phyloP scores from a whole-genome alignment of 1,140 invertebrate species.

The Drosophila takahashii region DNA sequence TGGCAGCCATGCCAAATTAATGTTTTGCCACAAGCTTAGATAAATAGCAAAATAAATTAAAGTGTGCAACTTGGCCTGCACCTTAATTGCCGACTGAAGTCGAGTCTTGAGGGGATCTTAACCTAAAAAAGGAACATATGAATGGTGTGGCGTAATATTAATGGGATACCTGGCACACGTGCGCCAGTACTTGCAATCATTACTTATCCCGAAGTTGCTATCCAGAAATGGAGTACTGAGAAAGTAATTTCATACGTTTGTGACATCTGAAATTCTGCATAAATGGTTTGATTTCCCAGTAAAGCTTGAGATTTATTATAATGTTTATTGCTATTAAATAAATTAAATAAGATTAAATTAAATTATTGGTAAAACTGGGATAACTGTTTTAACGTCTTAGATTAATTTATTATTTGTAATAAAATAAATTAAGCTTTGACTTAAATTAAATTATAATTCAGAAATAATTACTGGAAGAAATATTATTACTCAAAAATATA shows the following conservation, averaged over 20 bases:
- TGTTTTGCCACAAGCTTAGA: constrained; percentile 48
- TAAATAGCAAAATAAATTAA: constrained; percentile 66
- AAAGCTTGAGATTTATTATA: neutral
- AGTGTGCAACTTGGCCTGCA: constrained; percentile 19
- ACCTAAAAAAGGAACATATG: constrained; percentile 28
- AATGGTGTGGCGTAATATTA: constrained; percentile 18
- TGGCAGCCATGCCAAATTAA: constrained; percentile 41
- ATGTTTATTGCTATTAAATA: no score
- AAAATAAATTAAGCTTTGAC: no score
- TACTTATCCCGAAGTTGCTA: constrained; percentile 22
- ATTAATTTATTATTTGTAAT: no score
- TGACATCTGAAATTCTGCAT: constrained; percentile 2
- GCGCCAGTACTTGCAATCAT: constrained; percentile 21
- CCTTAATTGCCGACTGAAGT: constrained; percentile 41
- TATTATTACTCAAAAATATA: no score
- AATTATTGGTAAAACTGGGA: no score
- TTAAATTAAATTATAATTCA: no score
- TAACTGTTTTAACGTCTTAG: no score
- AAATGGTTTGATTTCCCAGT: neutral
- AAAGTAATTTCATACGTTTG: constrained; percentile 12
- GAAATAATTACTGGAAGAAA: no score
- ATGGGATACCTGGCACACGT: constrained; percentile 32
- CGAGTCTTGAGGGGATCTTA: constrained; percentile 34
- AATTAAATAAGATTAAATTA: no score
- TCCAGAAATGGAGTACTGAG: constrained; percentile 13